phyloP scores from a whole-genome alignment of 2,888 invertebrate genomes.

The Lymantria dispar region DNA sequence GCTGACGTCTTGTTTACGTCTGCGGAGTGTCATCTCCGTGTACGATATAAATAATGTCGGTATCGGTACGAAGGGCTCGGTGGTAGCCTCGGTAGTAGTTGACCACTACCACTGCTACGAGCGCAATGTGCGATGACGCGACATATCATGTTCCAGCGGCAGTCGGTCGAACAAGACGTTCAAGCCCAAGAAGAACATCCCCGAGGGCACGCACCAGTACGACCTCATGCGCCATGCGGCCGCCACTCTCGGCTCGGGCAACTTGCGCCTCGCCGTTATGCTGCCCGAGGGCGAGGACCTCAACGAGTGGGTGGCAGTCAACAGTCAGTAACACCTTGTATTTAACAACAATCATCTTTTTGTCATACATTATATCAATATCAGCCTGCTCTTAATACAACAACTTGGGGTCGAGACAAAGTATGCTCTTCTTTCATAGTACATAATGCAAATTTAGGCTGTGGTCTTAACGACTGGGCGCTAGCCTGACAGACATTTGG shows the following conservation, averaged over 20 bases:
- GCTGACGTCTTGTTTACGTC: constrained; percentile 68
- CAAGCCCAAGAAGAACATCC: constrained; percentile 99
- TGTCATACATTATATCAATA: too few relatives aligned
- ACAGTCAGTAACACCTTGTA: constrained; percentile 87
- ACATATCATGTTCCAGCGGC: constrained; percentile 80
- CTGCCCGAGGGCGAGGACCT: constrained; percentile 99
- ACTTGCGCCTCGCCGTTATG: constrained; percentile 97
- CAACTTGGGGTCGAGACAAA: too few relatives aligned
- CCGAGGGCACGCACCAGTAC: constrained; percentile 99
- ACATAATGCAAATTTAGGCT: too few relatives aligned
- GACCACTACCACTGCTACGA: neutral
- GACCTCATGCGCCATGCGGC: constrained; percentile 99
- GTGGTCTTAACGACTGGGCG: too few relatives aligned
- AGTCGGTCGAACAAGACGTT: constrained; percentile 98
- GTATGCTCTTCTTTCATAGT: too few relatives aligned
- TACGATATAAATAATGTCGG: constrained; percentile 24
- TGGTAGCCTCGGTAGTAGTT: neutral
- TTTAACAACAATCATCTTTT: too few relatives aligned
- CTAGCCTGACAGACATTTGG: too few relatives aligned
- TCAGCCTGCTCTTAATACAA: too few relatives aligned
- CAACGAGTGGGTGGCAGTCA: constrained; percentile 99
- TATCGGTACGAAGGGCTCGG: neutral
- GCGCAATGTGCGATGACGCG: neutral
- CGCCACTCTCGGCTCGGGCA: constrained; percentile 98
- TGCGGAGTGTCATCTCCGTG: constrained; percentile 29